These are phyloP conservation scores for Torymus aiolomorphi DNA, from an alignment of 2,888 invertebrate genomes.

Conservation along the genomic window DNA sequence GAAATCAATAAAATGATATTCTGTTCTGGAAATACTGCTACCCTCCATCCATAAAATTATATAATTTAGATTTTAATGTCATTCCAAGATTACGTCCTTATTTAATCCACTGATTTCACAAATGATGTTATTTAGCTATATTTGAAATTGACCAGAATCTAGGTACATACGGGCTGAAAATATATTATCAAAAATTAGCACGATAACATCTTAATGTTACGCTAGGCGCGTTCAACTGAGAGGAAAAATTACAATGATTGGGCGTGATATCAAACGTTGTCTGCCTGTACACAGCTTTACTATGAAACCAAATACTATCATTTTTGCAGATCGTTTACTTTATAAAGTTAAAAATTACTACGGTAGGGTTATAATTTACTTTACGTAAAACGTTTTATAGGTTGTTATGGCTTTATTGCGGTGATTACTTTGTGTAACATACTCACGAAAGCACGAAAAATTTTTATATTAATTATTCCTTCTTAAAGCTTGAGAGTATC, in stretches of 20 bases:
- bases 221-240: not conserved
- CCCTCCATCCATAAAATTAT: not conserved
- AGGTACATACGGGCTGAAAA: not conserved
- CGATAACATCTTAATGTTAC: not conserved
- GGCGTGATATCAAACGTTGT: not conserved
- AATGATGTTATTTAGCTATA: slow-evolving; percentile 15
- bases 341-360: not conserved
- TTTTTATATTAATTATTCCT: slow-evolving; percentile 34
- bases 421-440: slow-evolving; percentile 26
- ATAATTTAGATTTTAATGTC: not conserved
- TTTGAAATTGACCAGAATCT: slow-evolving; percentile 21
- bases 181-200: slow-evolving; percentile 1
- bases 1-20: slow-evolving; percentile 1
- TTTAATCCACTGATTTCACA: not conserved
- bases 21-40: not conserved
- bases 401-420: not conserved
- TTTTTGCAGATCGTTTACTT: slow-evolving; percentile 2
- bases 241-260: not conserved
- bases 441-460: not conserved
- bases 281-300: not conserved
- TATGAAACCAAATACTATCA: not conserved
- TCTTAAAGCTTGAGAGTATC: slow-evolving; percentile 8
- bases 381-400: not conserved
- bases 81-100: not conserved
- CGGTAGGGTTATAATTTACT: not conserved